Evolutionary conservation across 2,113 vertebrate species (phyloP).

Genomic region (Leptobrachium leishanense): DNA sequence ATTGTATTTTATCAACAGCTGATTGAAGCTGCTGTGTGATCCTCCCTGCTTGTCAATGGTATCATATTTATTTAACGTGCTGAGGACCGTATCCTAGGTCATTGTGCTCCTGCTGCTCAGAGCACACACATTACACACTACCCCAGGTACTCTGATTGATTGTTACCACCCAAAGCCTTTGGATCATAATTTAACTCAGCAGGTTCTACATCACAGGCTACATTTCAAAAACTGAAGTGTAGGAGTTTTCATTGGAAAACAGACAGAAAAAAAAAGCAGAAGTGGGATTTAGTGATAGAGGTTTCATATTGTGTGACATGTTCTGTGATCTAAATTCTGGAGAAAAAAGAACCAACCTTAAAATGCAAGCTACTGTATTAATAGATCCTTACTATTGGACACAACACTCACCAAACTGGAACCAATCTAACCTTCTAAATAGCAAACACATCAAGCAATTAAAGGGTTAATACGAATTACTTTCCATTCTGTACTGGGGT

Average conservation of each 20-base stretch:
- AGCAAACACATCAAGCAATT: too few species aligned
- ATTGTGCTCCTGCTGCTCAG: conserved; percentile 83
- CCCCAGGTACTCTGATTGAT: conserved; percentile 94
- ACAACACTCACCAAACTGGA: too few species aligned
- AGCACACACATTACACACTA: conserved; percentile 89
- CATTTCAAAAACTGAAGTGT: conserved; percentile 61
- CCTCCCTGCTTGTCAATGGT: conserved; percentile 84
- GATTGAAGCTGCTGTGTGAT: conserved; percentile 88
- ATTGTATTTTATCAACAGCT: conserved; percentile 81
- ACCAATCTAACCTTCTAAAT: too few species aligned
- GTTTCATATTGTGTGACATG: conserved; percentile 16
- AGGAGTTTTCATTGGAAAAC: conserved; percentile 51
- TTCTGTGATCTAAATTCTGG: not conserved
- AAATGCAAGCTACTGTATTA: too few species aligned
- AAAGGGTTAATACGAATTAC: too few species aligned
- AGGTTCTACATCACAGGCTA: conserved; percentile 72
- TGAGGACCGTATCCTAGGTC: conserved; percentile 83
- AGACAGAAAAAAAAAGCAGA: conserved; percentile 23
- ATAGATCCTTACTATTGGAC: too few species aligned
- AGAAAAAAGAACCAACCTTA: too few species aligned
- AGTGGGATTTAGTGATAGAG: conserved; percentile 33
- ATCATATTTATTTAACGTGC: conserved; percentile 99
- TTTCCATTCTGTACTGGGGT: too few species aligned
- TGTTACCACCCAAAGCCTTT: conserved; percentile 87
- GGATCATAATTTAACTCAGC: conserved; percentile 98